Percentiles rank a stretch among this genome's conserved stretches.
phyloP scores from a whole-genome alignment of 2,888 invertebrate species.

The Pheosia gnoma region DNA sequence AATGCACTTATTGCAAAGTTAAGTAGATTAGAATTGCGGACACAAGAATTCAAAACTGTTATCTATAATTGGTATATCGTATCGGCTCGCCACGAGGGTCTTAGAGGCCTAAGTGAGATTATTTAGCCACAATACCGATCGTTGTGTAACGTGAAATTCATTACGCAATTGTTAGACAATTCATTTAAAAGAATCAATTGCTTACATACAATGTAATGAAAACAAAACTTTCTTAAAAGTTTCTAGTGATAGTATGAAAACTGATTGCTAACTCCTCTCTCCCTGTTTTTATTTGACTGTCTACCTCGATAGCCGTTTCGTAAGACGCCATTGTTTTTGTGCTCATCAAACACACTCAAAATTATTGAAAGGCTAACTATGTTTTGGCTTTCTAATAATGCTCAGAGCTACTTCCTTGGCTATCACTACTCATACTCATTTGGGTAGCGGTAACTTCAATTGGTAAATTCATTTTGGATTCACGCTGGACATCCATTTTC shows the following conservation, averaged over 20 bases:
- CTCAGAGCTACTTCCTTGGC: not conserved
- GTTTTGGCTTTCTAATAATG: constrained; percentile 10
- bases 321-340: not conserved
- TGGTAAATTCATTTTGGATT: too few relatives aligned
- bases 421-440: not conserved
- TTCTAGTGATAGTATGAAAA: not conserved
- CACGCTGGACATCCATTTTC: too few relatives aligned
- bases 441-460: not conserved
- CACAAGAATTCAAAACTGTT: not conserved
- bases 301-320: not conserved
- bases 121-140: not conserved
- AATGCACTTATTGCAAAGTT: too few relatives aligned
- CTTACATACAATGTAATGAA: not conserved
- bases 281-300: not conserved
- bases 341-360: not conserved
- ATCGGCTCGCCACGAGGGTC: not conserved
- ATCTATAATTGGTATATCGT: not conserved
- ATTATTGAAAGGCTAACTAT: constrained; percentile 31
- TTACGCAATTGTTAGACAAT: constrained; percentile 5
- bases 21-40: too few relatives aligned
- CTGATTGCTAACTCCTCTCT: not conserved
- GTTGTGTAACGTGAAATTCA: constrained; percentile 2
- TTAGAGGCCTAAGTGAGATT: constrained; percentile 1
- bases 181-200: constrained; percentile 6
- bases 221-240: constrained; percentile 4